These are phyloP conservation scores for Drosophila tripunctata DNA, from an alignment of 2,888 invertebrate species.

Conservation along the genomic window DNA sequence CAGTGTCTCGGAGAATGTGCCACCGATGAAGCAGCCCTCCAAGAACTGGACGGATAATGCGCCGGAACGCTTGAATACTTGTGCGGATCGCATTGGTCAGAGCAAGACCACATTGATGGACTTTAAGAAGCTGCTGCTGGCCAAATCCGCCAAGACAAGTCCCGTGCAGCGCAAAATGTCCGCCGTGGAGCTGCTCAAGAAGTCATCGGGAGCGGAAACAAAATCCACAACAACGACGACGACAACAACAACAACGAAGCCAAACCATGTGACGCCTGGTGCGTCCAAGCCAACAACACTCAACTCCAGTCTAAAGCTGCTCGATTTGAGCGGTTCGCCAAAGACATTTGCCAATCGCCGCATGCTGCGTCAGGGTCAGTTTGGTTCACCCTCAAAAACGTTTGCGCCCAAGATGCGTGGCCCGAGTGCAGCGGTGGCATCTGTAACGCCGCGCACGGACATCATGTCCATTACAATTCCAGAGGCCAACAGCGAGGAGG, in stretches of 20 bases:
- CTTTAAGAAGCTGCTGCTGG: conserved; percentile 91
- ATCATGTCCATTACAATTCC: conserved; percentile 94
- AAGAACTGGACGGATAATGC: conserved; percentile 79
- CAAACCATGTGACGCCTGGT: conserved; percentile 25
- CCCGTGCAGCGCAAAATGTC: conserved; percentile 87
- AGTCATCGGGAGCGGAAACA: conserved; percentile 78
- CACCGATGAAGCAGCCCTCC: conserved; percentile 78
- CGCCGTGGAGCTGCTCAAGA: conserved; percentile 91
- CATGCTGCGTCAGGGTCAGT: conserved; percentile 85
- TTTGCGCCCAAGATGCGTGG: conserved; percentile 86
- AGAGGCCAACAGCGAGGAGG: conserved; percentile 91
- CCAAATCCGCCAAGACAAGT: conserved; percentile 89
- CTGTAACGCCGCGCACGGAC: conserved; percentile 87
- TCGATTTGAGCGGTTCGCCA: conserved; percentile 89
- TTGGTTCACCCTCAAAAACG: conserved; percentile 86
- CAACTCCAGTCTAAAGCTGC: conserved; percentile 86
- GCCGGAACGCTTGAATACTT: conserved; percentile 85
- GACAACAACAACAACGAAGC: conserved; percentile 27
- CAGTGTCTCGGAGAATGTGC: conserved; percentile 56
- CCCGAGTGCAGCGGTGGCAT: conserved; percentile 82
- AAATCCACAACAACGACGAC: neutral
- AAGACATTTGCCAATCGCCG: conserved; percentile 89
- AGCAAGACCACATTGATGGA: conserved; percentile 92
- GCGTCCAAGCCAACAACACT: conserved; percentile 65
- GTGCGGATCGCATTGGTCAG: conserved; percentile 88